A percentile compares a stretch with the other conserved stretches of the same genome.
Conservation (phyloP, 2,888 invertebrate species). For the Chydorus sphaericus region DNA sequence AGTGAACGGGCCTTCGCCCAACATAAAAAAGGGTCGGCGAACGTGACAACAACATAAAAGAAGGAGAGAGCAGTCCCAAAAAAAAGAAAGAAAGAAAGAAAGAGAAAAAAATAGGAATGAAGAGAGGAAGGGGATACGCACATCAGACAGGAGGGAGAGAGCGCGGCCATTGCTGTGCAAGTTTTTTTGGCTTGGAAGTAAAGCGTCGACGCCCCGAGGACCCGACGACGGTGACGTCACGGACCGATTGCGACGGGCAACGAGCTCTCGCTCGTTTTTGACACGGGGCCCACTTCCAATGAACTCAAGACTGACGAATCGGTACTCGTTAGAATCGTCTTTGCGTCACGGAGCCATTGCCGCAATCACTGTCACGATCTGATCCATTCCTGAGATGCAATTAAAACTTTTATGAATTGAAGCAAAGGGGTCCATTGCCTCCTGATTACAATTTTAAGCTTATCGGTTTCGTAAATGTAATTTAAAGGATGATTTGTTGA, state of each 20-base stretch:
- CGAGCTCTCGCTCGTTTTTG: background rate
- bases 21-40: background rate
- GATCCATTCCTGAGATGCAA: too few relatives aligned
- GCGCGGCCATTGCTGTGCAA: background rate
- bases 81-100: slow-evolving; percentile 2
- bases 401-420: too few relatives aligned
- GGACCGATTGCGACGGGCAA: background rate
- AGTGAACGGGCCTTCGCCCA: background rate
- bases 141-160: slow-evolving; percentile 2
- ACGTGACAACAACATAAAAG: slow-evolving; percentile 8
- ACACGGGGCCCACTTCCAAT: background rate
- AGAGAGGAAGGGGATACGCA: background rate
- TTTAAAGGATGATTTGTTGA: too few relatives aligned
- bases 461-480: too few relatives aligned
- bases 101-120: background rate
- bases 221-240: slow-evolving; percentile 4
- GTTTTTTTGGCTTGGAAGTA: too few relatives aligned
- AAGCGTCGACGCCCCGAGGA: slow-evolving; percentile 3
- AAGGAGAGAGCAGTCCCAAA: slow-evolving; percentile 5
- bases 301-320: background rate
- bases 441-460: too few relatives aligned
- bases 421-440: too few relatives aligned
- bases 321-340: background rate
- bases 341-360: background rate
- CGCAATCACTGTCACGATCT: background rate